Evolutionary conservation across 1,140 invertebrate genomes (phyloP), one percentile per base, ranked within the genome.

Genomic region (Radopholus similis): DNA sequence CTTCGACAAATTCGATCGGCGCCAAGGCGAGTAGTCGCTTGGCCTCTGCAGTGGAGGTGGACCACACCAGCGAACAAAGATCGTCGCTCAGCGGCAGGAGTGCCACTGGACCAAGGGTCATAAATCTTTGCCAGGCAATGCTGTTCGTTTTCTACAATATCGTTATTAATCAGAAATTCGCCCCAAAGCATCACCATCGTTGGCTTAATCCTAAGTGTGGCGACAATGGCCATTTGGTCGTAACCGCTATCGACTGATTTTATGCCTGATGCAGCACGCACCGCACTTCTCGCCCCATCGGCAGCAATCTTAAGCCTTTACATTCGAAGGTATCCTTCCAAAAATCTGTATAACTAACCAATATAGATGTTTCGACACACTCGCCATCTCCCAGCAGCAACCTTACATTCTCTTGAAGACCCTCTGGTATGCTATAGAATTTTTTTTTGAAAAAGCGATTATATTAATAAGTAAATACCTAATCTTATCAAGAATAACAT

Each of bases 81-180:
- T 86, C 86, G 44, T 89, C 86, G 66, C 87, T 88, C 4, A 95
- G 84, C 38, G 95, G 95, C 38, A 98, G 84, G 35, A 97, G 80
- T 15, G 94, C 95, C 34, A 98, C 87, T 0, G 93, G 91, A 3
- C 94, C 94, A 21, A 87, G 89, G 2, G 92, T 90, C 62, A 95
- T 83, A 85, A 97, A 97, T 68, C 92, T 87, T 83, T 98, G 95
- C 93, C 93, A 98, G 0, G 93, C 95, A 35, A 91, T 90, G 38
- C 86, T 86, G 83, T 95, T 93, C 66, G 23, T 42, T 9, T 32
- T 23, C 42, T 62, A 30, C n/a, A 62, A 34, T 47, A 15, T 21
- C 5, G 4, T 2, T 11, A 49, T 42, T 8, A n/a, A 26, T 23
- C 23, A 8, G 15, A n/a, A 28, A 21, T 49, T 62, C 47, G 30